Conservation (phyloP, 2,888 invertebrate genomes). For the Hypomecis punctinalis region DNA sequence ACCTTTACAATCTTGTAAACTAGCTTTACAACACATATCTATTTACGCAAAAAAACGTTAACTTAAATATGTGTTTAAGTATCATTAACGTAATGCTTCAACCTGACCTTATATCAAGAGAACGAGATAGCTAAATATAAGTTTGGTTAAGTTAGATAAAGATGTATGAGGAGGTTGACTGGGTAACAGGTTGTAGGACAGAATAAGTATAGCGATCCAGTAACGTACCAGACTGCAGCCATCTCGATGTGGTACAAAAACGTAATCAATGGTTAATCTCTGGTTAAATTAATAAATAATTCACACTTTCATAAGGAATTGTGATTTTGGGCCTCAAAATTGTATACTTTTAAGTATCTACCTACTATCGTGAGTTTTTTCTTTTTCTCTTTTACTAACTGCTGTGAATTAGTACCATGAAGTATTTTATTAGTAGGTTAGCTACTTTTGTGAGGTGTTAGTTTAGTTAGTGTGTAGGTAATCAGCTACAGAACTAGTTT, state of each 20-base stretch:
- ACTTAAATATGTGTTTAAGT: constrained; percentile 84
- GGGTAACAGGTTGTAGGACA: constrained; percentile 82
- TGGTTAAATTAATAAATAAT: constrained; percentile 25
- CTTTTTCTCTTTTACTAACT: too few species aligned
- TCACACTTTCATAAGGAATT: too few species aligned
- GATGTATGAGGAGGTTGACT: constrained; percentile 73
- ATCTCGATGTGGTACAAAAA: constrained; percentile 61
- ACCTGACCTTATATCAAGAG: constrained; percentile 74
- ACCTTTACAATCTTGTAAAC: constrained; percentile 39
- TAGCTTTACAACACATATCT: constrained; percentile 57
- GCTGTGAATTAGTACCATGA: too few species aligned
- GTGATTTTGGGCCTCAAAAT: too few species aligned
- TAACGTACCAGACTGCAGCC: constrained; percentile 69
- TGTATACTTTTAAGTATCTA: too few species aligned
- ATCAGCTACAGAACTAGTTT: too few species aligned
- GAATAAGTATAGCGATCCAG: constrained; percentile 77
- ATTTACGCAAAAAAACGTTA: constrained; percentile 78
- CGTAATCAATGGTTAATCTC: constrained; percentile 45
- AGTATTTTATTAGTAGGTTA: too few species aligned
- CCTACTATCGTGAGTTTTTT: too few species aligned
- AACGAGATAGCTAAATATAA: constrained; percentile 55
- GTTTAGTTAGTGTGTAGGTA: too few species aligned
- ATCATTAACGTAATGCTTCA: constrained; percentile 80
- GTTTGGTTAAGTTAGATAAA: constrained; percentile 50
- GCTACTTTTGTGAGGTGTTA: too few species aligned